Percentiles rank a stretch among this genome's conserved stretches.
Conservation (phyloP, 2,797 vertebrate genomes). For the Cyclopterus lumpus region DNA sequence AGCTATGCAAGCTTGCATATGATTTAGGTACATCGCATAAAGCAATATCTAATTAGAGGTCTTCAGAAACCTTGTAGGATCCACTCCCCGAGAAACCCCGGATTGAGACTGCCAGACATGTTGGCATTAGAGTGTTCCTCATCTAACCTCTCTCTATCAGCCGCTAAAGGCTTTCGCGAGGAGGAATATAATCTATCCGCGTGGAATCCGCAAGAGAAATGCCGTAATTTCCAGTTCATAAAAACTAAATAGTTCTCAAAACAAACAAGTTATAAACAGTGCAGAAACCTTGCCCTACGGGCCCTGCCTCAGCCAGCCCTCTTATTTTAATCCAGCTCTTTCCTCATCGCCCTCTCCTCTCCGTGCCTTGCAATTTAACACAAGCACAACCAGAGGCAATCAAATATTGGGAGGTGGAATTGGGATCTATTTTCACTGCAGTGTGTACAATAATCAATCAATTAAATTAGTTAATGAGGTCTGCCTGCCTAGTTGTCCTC, state of each 20-base stretch:
- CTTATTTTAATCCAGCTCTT: background rate
- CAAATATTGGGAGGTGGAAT: slow-evolving; percentile 48
- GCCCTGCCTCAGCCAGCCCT: background rate
- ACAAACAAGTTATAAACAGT: slow-evolving; percentile 22
- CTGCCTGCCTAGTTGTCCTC: slow-evolving; percentile 52
- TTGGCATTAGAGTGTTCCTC: slow-evolving; percentile 22
- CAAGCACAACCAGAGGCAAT: slow-evolving; percentile 39
- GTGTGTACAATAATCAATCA: slow-evolving; percentile 66
- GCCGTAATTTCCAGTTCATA: slow-evolving; percentile 33
- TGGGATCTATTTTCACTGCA: slow-evolving; percentile 54
- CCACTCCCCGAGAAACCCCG: slow-evolving; percentile 11
- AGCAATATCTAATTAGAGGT: slow-evolving; percentile 34
- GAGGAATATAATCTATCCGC: slow-evolving; percentile 13
- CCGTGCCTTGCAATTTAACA: slow-evolving; percentile 50
- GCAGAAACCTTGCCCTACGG: background rate
- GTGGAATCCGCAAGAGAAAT: slow-evolving; percentile 31
- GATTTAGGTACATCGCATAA: slow-evolving; percentile 9
- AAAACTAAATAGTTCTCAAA: slow-evolving; percentile 30
- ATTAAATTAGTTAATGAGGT: slow-evolving; percentile 72
- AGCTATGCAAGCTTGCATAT: slow-evolving; percentile 16
- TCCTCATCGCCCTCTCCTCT: slow-evolving; percentile 6
- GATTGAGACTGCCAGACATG: slow-evolving; percentile 20
- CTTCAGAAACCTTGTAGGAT: slow-evolving; percentile 17
- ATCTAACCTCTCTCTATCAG: slow-evolving; percentile 6
- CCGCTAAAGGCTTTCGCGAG: slow-evolving; percentile 43